phyloP scores from a whole-genome alignment of 2,113 vertebrate species.

The Oenanthe melanoleuca region DNA sequence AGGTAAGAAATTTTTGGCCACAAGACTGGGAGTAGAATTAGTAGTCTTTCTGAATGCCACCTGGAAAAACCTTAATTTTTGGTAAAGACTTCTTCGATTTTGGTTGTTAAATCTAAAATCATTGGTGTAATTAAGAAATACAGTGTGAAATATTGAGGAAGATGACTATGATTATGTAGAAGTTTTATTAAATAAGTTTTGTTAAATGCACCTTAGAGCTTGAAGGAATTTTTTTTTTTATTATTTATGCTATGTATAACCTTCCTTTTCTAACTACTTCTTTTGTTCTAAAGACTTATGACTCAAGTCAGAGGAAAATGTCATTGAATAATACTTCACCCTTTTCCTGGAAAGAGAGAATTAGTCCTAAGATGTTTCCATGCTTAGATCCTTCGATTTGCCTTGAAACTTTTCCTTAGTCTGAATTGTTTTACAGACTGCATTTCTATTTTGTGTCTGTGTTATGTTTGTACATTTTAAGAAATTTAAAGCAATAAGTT shows the following conservation, averaged over 20 bases:
- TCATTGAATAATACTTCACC: not conserved
- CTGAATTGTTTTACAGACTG: not conserved
- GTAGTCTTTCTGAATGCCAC: not conserved
- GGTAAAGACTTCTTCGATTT: not conserved
- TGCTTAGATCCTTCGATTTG: not conserved
- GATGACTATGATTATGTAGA: not conserved
- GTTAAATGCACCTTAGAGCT: not conserved
- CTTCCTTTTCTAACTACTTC: not conserved
- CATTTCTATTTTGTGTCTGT: not conserved
- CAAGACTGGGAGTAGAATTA: not conserved
- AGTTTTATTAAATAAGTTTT: not conserved
- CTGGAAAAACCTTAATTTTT: not conserved
- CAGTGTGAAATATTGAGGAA: not conserved
- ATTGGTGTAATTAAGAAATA: not conserved
- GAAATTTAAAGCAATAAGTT: not conserved
- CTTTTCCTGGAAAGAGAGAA: not conserved
- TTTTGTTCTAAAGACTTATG: not conserved
- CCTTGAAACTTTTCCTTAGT: not conserved
- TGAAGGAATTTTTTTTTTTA: not conserved
- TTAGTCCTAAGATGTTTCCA: not conserved
- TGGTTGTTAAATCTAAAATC: not conserved
- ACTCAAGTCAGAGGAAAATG: not conserved
- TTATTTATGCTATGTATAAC: not conserved
- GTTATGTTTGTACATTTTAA: not conserved
- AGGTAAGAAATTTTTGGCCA: constrained; percentile 76